Conservation (phyloP, 2,888 invertebrate species). For the Caenorhabditis sp. region DNA sequence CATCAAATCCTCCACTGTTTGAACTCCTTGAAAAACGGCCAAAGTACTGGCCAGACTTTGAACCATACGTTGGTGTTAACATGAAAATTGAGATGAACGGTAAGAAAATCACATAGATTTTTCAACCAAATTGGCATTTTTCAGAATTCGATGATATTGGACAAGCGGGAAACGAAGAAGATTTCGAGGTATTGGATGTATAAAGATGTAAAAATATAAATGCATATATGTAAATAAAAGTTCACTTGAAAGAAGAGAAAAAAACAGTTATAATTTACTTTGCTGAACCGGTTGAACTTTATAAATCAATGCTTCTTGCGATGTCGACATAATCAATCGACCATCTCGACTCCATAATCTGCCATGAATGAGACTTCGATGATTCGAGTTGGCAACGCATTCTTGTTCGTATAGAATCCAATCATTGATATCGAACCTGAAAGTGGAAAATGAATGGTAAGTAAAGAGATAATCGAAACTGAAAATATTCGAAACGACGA, state of each 20-base stretch:
- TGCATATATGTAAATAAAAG: no score
- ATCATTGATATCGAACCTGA: slow-evolving; percentile 62
- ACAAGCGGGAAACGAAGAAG: slow-evolving; percentile 63
- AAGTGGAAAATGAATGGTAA: background rate
- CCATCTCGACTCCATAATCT: slow-evolving; percentile 47
- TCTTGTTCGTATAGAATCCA: slow-evolving; percentile 63
- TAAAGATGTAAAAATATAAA: background rate
- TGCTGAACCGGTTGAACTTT: slow-evolving; percentile 42
- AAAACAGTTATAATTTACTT: slow-evolving; percentile 28
- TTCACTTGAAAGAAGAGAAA: background rate
- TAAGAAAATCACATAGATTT: slow-evolving; percentile 19
- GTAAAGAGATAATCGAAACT: background rate
- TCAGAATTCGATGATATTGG: slow-evolving; percentile 68
- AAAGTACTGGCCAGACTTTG: slow-evolving; percentile 64
- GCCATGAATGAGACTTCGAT: slow-evolving; percentile 59
- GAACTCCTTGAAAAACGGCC: slow-evolving; percentile 68
- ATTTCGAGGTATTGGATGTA: slow-evolving; percentile 65
- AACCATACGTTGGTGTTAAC: slow-evolving; percentile 65
- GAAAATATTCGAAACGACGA: slow-evolving; percentile 1
- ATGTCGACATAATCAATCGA: slow-evolving; percentile 50
- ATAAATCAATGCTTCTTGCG: slow-evolving; percentile 57
- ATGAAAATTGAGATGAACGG: slow-evolving; percentile 59
- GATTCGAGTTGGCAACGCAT: slow-evolving; percentile 56
- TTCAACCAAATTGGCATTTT: slow-evolving; percentile 15
- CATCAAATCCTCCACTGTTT: slow-evolving; percentile 65